A percentile compares a stretch with the other conserved stretches of the same genome.
These are phyloP conservation scores for Hydrotaea cyrtoneurina DNA, from an alignment of 2,888 invertebrate species.

Conservation along the genomic window DNA sequence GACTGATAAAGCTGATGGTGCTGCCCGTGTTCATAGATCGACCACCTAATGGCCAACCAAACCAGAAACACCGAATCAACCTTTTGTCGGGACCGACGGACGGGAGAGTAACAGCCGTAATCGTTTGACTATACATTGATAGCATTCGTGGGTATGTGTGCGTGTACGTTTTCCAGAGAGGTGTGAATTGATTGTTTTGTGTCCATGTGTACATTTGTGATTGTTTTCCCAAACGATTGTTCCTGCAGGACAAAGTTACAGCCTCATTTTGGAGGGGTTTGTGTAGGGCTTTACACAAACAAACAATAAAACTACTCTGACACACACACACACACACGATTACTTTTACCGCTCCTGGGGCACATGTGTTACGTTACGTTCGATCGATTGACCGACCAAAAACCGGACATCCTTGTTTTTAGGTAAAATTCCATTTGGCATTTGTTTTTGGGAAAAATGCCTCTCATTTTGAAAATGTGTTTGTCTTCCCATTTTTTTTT, in stretches of 20 bases:
- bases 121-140: constrained; percentile 3
- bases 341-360: no score
- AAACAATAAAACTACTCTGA: constrained; percentile 43
- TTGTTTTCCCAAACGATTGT: constrained; percentile 43
- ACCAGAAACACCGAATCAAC: not conserved
- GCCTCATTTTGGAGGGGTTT: constrained; percentile 34
- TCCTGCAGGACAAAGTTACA: constrained; percentile 2
- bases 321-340: not conserved
- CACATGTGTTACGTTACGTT: constrained; percentile 35
- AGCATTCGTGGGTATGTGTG: not conserved
- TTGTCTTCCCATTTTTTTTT: not conserved
- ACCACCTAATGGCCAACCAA: not conserved
- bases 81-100: not conserved
- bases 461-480: constrained; percentile 16
- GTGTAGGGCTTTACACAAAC: constrained; percentile 43
- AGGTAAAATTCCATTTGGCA: constrained; percentile 17
- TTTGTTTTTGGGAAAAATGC: not conserved
- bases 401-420: constrained; percentile 36
- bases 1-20: not conserved
- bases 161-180: not conserved
- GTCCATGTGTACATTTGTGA: constrained; percentile 15
- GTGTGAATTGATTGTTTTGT: constrained; percentile 24
- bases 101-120: not conserved
- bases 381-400: constrained; percentile 42
- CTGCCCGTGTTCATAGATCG: not conserved